Evolutionary conservation across 2,888 invertebrate genomes (phyloP).

Genomic region (Xestia xanthographa): DNA sequence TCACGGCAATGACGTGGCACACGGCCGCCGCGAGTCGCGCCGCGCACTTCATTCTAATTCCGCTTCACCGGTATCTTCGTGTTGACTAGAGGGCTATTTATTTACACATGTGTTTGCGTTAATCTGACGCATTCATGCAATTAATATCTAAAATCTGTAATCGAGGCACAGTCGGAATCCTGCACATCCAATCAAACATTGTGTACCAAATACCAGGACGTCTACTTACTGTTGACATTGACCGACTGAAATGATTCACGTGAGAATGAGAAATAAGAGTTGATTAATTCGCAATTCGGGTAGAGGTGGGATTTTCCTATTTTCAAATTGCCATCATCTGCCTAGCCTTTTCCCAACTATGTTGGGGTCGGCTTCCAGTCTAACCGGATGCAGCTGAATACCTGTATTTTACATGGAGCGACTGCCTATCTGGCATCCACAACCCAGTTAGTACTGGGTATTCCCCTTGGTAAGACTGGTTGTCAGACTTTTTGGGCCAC

Average conservation of each 20-base stretch:
- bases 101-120: conserved; percentile 62
- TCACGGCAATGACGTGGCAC: conserved; percentile 92
- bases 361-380: too few species aligned
- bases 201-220: conserved; percentile 69
- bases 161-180: conserved; percentile 7
- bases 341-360: too few species aligned
- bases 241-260: conserved; percentile 83
- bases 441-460: too few species aligned
- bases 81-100: conserved; percentile 68
- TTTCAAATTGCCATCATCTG: conserved; percentile 38
- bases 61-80: conserved; percentile 88
- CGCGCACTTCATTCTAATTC: conserved; percentile 90
- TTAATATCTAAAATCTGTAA: conserved; percentile 46
- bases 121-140: conserved; percentile 50
- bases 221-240: conserved; percentile 81
- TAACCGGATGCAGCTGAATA: too few species aligned
- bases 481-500: too few species aligned
- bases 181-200: conserved; percentile 37
- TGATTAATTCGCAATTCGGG: conserved; percentile 72
- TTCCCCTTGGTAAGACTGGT: too few species aligned
- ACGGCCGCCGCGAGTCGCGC: conserved; percentile 87
- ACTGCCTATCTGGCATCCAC: too few species aligned
- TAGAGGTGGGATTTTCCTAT: conserved; percentile 70
- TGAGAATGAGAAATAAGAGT: conserved; percentile 74
- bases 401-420: too few species aligned